These are phyloP conservation scores for Drosophila antonietae DNA, from an alignment of 2,888 invertebrate species.

Conservation along the genomic window DNA sequence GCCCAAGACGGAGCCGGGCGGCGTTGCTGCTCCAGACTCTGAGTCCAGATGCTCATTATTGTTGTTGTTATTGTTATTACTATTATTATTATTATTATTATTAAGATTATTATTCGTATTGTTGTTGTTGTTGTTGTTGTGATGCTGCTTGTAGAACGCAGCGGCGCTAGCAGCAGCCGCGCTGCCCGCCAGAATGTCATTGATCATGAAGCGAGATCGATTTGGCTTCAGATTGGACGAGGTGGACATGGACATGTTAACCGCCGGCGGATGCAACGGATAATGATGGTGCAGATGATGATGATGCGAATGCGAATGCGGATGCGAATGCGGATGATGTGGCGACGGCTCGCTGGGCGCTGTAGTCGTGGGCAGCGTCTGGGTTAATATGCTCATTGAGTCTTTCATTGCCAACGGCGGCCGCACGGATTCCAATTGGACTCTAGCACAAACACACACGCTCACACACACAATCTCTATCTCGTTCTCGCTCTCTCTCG, in stretches of 20 bases:
- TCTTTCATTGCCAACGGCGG: constrained; percentile 79
- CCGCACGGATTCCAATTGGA: constrained; percentile 13
- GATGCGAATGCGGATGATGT: constrained; percentile 39
- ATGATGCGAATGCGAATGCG: constrained; percentile 26
- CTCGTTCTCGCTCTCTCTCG: not conserved
- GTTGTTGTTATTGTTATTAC: constrained; percentile 31
- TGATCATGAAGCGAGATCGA: constrained; percentile 83
- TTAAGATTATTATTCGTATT: constrained; percentile 47
- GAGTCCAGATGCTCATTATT: constrained; percentile 42
- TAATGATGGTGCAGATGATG: constrained; percentile 52
- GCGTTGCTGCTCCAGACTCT: constrained; percentile 32
- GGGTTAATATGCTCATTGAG: constrained; percentile 83
- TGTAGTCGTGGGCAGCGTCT: constrained; percentile 66
- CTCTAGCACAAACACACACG: constrained; percentile 5
- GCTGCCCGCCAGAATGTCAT: constrained; percentile 82
- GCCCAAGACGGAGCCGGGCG: constrained; percentile 26
- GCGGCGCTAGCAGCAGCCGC: constrained; percentile 80
- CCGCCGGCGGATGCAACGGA: constrained; percentile 52
- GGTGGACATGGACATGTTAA: constrained; percentile 68
- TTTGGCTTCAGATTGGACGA: constrained; percentile 81
- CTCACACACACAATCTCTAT: not conserved
- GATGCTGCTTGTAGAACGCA: constrained; percentile 81
- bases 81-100: constrained; percentile 37
- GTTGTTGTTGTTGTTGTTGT: constrained; percentile 57
- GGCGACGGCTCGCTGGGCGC: constrained; percentile 63